Evolutionary conservation across 2,797 vertebrate genomes (phyloP).

Genomic region (Aldrovandia affinis): DNA sequence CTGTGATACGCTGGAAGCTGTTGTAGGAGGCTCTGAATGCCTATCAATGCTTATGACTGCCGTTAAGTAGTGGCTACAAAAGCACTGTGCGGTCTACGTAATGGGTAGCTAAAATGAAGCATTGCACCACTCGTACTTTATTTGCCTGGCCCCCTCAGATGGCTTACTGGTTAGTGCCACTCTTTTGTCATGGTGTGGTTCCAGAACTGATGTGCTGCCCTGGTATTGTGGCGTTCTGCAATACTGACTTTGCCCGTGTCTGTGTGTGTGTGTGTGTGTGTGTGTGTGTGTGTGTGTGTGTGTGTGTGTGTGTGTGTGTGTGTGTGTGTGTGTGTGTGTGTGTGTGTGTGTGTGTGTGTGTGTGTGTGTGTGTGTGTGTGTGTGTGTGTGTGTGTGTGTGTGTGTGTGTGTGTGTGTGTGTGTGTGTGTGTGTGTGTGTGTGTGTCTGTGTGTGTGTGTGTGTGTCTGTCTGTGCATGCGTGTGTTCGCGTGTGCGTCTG

Average conservation of each 20-base stretch:
- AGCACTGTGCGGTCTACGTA: background rate
- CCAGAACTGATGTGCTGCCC: background rate
- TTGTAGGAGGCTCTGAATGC: background rate
- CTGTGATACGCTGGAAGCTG: background rate
- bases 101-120: background rate
- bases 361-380: conserved; percentile 27
- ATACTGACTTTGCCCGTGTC: conserved; percentile 21
- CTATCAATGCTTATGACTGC: background rate
- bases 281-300: conserved; percentile 37
- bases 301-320: conserved; percentile 21
- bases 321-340: conserved; percentile 43
- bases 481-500: conserved; percentile 14
- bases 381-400: conserved; percentile 20
- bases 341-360: conserved; percentile 39
- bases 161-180: conserved; percentile 15
- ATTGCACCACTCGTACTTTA: background rate
- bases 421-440: conserved; percentile 32
- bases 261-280: conserved; percentile 40
- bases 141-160: background rate
- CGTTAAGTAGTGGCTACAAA: background rate
- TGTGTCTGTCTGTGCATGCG: conserved; percentile 12
- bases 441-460: conserved; percentile 24
- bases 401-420: conserved; percentile 47
- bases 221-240: background rate
- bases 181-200: conserved; percentile 21